Evolutionary conservation across 2,888 invertebrate species (phyloP).

Genomic region (Trissonchulus sp.): DNA sequence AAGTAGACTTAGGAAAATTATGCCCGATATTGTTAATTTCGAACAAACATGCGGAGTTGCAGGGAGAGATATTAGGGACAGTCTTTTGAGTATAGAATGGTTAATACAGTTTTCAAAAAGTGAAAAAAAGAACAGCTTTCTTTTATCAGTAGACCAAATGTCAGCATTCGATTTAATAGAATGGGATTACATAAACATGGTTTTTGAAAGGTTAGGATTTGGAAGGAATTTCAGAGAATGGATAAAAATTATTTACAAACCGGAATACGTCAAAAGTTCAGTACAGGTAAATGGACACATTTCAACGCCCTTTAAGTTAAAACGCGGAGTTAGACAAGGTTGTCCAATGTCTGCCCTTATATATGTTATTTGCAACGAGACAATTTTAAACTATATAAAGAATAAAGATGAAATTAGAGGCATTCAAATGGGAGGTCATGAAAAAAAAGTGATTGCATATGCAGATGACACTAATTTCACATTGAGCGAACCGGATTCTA

Average conservation of each 20-base stretch:
- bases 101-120: background rate
- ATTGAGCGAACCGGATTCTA: background rate
- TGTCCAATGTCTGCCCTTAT: background rate
- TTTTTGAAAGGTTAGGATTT: background rate
- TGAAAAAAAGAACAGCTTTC: background rate
- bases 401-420: background rate
- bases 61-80: conserved; percentile 5
- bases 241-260: background rate
- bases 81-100: background rate
- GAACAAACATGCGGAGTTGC: background rate
- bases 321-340: conserved; percentile 11
- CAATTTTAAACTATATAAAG: background rate
- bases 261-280: background rate
- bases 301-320: conserved; percentile 3
- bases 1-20: background rate
- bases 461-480: conserved; percentile 17
- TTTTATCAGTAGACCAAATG: background rate
- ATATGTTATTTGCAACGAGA: background rate
- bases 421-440: background rate
- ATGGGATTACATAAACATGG: background rate
- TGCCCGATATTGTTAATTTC: background rate
- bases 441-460: background rate
- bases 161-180: conserved; percentile 10
- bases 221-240: background rate
- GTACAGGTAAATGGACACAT: conserved; percentile 2